Evolutionary conservation across 2,113 vertebrate species (phyloP), one percentile per base, ranked within the genome.

Genomic region (Sarotherodon lohbergeri): DNA sequence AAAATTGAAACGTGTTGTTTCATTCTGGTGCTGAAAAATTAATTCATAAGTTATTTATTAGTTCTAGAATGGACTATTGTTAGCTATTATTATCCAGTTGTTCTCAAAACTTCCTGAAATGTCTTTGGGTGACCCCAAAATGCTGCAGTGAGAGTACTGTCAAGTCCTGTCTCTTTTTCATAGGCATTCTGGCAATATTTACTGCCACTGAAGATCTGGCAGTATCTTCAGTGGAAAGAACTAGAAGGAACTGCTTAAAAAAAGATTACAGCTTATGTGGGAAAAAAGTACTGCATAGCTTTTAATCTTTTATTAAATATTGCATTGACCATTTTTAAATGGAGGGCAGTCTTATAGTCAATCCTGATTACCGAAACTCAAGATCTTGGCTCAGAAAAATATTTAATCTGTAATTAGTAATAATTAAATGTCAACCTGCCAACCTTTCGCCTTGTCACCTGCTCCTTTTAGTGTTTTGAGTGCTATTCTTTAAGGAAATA

Each of bases 391-490:
- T 43, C 63, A 71, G 0, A 71, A 68, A 4, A 43, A 2, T 71
- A 0, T 43, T 0, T 24, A 71, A 41, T 43, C 11, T 24, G 3
- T 71, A 71, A 66, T 22, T 13, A 0, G 10, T 5, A 41, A 68
- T 39, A 68, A 39, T 12, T 14, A 68, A 68, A 68, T 68, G 36
- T 68, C n/a, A 41, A 71, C 36, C 36, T 71, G 36, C n/a, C 36
- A 71, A 9, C 2, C 0, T 71, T 43, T 16, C 36, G 9, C 12
- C 66, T 22, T 0, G 3, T 24, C 36, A 24, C 36, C n/a, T 24
- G n/a, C 11, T 24, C 36, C 36, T 71, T 71, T 71, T 71, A 71
- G 0, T 71, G 11, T 41, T 16, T 71, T 36, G 61, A 66, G 0
- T 24, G 2, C 36, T 71, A 3, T 71, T 41, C 3, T 71, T 71